Evolutionary conservation across 2,888 invertebrate species (phyloP).

Genomic region (Eupsilia transversa): DNA sequence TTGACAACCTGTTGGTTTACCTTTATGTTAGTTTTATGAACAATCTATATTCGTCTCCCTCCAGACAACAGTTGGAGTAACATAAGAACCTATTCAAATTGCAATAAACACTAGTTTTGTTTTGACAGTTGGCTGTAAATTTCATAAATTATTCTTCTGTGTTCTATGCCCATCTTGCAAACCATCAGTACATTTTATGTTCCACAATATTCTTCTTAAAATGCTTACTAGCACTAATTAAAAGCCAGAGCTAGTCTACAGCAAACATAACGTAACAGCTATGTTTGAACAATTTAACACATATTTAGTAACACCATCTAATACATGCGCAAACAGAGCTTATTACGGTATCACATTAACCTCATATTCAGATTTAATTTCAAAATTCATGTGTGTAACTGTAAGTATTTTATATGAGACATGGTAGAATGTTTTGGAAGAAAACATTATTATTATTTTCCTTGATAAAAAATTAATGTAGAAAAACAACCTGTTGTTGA

Average conservation of each 20-base stretch:
- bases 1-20: conserved; percentile 1
- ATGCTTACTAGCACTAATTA: conserved; percentile 1
- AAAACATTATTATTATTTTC: conserved; percentile 2
- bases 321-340: conserved; percentile 48
- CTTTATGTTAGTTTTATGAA: neutral
- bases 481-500: conserved; percentile 17
- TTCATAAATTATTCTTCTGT: neutral
- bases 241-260: neutral
- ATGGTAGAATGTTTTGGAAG: neutral
- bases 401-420: conserved; percentile 7
- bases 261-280: conserved; percentile 39
- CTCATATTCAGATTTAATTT: conserved; percentile 56
- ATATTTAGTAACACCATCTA: conserved; percentile 51
- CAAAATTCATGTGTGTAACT: conserved; percentile 30
- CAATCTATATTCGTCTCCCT: neutral
- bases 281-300: conserved; percentile 56
- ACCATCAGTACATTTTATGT: neutral
- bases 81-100: neutral
- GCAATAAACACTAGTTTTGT: neutral
- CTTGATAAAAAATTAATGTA: neutral
- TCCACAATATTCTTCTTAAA: neutral
- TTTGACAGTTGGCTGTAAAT: neutral
- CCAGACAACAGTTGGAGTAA: neutral
- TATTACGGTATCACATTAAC: conserved; percentile 58
- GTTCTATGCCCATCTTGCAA: neutral